phyloP scores from a whole-genome alignment of 1,140 invertebrate genomes.

The Polypedilum vanderplanki region DNA sequence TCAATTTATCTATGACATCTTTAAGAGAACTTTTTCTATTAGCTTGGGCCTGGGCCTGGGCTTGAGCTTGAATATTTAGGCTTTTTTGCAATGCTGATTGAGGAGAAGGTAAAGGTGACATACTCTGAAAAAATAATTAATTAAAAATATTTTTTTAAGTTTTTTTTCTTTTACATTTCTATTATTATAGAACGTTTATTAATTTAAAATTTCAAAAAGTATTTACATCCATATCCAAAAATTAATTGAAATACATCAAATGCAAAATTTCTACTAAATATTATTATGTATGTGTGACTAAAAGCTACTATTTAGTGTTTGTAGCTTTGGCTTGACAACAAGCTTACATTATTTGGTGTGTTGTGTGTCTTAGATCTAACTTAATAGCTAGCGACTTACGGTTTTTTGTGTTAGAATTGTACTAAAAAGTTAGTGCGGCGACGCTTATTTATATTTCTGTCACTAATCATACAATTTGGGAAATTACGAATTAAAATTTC shows the following conservation, averaged over 20 bases:
- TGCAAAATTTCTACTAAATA: background rate
- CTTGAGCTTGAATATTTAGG: background rate
- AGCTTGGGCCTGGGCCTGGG: background rate
- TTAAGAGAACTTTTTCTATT: slow-evolving; percentile 71
- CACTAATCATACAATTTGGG: too few relatives aligned
- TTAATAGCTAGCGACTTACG: too few relatives aligned
- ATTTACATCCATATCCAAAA: background rate
- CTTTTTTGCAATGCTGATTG: background rate
- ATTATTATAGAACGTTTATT: background rate
- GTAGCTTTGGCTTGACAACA: too few relatives aligned
- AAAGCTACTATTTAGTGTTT: background rate
- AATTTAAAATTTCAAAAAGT: background rate
- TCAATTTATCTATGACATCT: slow-evolving; percentile 80
- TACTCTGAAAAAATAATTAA: too few relatives aligned
- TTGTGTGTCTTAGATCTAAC: too few relatives aligned
- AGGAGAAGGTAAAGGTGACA: background rate
- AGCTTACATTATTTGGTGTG: too few relatives aligned
- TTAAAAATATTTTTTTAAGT: too few relatives aligned
- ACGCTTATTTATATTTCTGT: too few relatives aligned
- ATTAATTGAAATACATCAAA: background rate
- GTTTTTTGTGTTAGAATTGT: too few relatives aligned
- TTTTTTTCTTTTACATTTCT: background rate
- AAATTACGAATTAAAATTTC: too few relatives aligned
- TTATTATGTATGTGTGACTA: background rate
- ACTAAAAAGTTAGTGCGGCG: too few relatives aligned